phyloP scores from a whole-genome alignment of 2,888 invertebrate species.

The Lithosia quadra region DNA sequence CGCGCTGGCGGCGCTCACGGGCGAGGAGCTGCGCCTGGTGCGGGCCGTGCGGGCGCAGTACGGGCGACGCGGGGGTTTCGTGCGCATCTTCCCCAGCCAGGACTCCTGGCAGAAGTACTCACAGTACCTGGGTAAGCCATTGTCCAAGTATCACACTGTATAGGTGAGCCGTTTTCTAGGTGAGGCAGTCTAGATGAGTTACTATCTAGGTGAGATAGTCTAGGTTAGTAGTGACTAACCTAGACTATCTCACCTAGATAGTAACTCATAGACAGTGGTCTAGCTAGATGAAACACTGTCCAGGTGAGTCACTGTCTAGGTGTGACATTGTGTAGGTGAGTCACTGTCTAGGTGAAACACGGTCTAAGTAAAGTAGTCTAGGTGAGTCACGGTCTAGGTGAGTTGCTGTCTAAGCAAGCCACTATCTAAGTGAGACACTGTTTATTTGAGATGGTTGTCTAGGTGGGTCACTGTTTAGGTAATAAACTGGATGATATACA shows the following conservation, averaged over 20 bases:
- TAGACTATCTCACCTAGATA: no score
- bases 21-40: constrained; percentile 93
- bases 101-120: constrained; percentile 95
- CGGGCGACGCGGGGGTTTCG: constrained; percentile 94
- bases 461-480: background rate
- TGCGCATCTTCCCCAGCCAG: constrained; percentile 95
- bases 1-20: constrained; percentile 81
- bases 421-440: background rate
- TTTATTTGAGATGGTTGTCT: no score
- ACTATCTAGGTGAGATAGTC: no score
- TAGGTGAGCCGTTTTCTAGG: no score
- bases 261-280: no score
- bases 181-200: no score
- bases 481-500: no score
- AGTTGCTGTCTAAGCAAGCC: background rate
- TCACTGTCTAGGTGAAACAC: background rate
- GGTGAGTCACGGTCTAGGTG: background rate
- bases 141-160: background rate
- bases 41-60: constrained; percentile 92
- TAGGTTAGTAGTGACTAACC: no score
- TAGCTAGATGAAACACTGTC: no score
- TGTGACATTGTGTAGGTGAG: background rate
- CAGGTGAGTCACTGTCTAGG: no score
- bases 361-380: background rate
- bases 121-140: constrained; percentile 89